A percentile compares a stretch with the other conserved stretches of the same genome.
Evolutionary conservation across 2,888 invertebrate species (phyloP).

Genomic region (Andrena bucephala): DNA sequence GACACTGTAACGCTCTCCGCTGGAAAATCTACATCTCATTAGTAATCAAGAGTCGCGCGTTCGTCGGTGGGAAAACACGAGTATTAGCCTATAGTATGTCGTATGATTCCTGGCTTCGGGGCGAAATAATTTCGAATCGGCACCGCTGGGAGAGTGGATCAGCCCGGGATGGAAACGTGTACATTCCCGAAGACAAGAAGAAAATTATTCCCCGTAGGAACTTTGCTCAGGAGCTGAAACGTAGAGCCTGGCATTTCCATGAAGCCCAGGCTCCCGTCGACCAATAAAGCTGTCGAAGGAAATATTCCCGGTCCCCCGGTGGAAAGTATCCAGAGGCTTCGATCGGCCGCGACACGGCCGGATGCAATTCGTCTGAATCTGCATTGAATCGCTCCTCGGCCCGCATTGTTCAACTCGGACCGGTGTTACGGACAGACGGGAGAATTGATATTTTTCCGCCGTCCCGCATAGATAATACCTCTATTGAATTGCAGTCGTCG

Average conservation of each 20-base stretch:
- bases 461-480: conserved; percentile 70
- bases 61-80: too few relatives aligned
- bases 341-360: conserved; percentile 58
- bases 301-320: conserved; percentile 37
- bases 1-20: too few relatives aligned
- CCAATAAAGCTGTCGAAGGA: conserved; percentile 59
- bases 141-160: background rate
- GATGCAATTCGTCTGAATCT: conserved; percentile 76
- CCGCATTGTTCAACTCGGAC: conserved; percentile 68
- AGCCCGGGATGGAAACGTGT: background rate
- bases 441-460: conserved; percentile 74
- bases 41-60: too few relatives aligned
- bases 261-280: conserved; percentile 7
- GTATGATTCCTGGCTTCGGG: background rate
- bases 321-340: conserved; percentile 53
- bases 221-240: background rate
- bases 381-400: conserved; percentile 70
- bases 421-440: conserved; percentile 69
- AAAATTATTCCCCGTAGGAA: background rate
- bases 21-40: too few relatives aligned
- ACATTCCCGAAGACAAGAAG: background rate
- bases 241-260: conserved; percentile 28
- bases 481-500: conserved; percentile 68
- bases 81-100: too few relatives aligned
- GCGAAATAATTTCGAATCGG: background rate